phyloP scores from a whole-genome alignment of 2,113 vertebrate species.

The Stictonetta naevosa region DNA sequence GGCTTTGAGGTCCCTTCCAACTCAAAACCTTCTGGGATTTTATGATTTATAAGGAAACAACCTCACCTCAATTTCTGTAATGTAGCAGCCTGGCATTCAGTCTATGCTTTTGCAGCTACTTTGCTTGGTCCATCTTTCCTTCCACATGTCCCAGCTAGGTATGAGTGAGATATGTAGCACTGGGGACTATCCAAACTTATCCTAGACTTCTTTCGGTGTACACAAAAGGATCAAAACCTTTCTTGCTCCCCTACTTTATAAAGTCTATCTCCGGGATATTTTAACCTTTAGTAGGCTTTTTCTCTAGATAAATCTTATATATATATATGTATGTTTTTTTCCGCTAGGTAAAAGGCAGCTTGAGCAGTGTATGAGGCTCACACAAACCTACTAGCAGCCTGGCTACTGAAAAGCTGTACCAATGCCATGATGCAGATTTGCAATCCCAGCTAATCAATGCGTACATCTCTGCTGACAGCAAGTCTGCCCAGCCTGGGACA shows the following conservation, averaged over 20 bases:
- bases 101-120: not conserved
- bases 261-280: not conserved
- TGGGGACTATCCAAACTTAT: not conserved
- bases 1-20: too few species aligned
- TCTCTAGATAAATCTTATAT: not conserved
- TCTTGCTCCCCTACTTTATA: not conserved
- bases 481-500: not conserved
- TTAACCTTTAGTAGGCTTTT: not conserved
- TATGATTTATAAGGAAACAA: not conserved
- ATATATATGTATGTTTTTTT: not conserved
- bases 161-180: not conserved
- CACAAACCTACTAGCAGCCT: rapidly evolving
- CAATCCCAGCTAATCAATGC: not conserved
- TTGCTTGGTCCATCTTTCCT: not conserved
- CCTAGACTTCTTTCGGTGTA: not conserved
- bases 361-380: not conserved
- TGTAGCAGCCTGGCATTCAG: not conserved
- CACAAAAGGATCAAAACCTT: not conserved
- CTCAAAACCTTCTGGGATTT: too few species aligned
- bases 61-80: too few species aligned
- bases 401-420: not conserved
- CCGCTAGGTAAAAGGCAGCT: not conserved
- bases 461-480: not conserved
- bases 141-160: not conserved
- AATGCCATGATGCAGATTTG: not conserved